phyloP scores from a whole-genome alignment of 2,888 invertebrate species.

The Volucella inanis region DNA sequence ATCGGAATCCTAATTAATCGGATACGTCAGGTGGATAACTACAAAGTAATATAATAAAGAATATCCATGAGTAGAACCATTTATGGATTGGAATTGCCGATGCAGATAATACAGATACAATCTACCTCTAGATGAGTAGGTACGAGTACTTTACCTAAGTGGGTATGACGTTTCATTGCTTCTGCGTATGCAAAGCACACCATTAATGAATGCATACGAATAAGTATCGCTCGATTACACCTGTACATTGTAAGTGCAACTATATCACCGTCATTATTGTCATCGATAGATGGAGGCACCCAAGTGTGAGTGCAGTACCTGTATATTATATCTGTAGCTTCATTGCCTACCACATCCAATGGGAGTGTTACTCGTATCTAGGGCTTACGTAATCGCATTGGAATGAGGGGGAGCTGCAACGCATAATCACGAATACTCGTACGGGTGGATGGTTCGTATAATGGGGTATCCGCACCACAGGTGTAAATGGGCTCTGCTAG shows the following conservation, averaged over 20 bases:
- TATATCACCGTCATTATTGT: constrained; percentile 24
- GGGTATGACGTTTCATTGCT: constrained; percentile 22
- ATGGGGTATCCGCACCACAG: constrained; percentile 14
- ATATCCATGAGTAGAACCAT: not conserved
- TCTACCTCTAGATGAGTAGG: not conserved
- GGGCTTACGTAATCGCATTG: constrained; percentile 6
- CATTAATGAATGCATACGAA: constrained; percentile 10
- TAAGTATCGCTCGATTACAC: constrained; percentile 48
- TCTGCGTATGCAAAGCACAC: constrained; percentile 31
- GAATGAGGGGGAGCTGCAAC: constrained; percentile 15
- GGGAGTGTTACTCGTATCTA: constrained; percentile 8
- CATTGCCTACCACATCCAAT: constrained; percentile 1
- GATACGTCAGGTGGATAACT: constrained; percentile 6
- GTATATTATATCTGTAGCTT: not conserved
- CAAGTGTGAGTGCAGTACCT: constrained; percentile 1
- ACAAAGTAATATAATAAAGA: not conserved
- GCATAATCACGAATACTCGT: not conserved
- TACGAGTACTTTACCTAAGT: constrained; percentile 16
- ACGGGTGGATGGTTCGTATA: constrained; percentile 24
- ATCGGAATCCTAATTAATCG: constrained; percentile 3
- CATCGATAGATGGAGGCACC: constrained; percentile 11
- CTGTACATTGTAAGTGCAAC: constrained; percentile 44
- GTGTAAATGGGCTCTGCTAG: constrained; percentile 14
- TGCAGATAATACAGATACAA: not conserved
- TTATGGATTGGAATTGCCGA: not conserved